phyloP scores from a whole-genome alignment of 2,888 invertebrate species.

The Gryllus longicercus region DNA sequence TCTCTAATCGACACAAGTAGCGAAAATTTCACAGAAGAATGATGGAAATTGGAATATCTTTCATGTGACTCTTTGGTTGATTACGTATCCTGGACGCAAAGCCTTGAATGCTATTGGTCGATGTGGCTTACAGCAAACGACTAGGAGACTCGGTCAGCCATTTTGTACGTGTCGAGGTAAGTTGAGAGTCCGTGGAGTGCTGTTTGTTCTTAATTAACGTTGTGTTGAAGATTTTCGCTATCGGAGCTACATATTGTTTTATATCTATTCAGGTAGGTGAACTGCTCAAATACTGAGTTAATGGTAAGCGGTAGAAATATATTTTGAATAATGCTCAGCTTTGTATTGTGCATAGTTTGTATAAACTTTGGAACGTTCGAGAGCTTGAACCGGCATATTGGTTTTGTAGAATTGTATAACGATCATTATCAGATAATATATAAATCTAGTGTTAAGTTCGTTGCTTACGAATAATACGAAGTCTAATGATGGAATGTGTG shows the following conservation, averaged over 20 bases:
- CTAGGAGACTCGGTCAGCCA: neutral
- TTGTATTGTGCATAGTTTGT: no score
- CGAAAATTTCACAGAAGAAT: no score
- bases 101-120: neutral
- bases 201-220: neutral
- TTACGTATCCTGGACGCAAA: neutral
- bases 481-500: no score
- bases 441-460: no score
- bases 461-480: no score
- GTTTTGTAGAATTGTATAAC: no score
- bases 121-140: neutral
- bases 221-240: no score
- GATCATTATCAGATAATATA: no score
- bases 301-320: no score
- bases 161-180: neutral
- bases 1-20: no score
- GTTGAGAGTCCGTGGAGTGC: neutral
- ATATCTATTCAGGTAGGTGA: neutral
- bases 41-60: neutral
- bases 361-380: neutral
- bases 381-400: conserved; percentile 6
- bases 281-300: no score
- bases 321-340: no score
- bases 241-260: neutral
- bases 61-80: neutral